Percentiles rank a stretch among this genome's conserved stretches.
Evolutionary conservation across 2,113 vertebrate species (phyloP).

Genomic region (Coptodon rendalli): DNA sequence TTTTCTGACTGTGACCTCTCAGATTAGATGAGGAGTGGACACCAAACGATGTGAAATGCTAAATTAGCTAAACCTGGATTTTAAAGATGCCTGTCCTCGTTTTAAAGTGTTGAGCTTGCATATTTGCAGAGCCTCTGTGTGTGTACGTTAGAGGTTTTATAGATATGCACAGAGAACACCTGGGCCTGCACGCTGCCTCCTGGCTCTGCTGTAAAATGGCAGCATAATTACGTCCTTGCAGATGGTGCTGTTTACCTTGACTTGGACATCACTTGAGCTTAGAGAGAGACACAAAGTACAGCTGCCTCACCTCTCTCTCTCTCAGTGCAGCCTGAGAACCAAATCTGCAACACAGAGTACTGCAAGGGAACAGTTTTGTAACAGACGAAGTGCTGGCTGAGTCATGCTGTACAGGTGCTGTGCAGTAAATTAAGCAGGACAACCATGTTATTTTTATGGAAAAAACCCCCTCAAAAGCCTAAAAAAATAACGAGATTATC

Average conservation of each 20-base stretch:
- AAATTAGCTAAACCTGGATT: not conserved
- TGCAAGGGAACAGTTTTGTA: not conserved
- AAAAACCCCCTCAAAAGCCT: not conserved
- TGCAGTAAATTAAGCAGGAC: not conserved
- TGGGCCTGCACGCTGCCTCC: constrained; percentile 57
- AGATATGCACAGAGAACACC: constrained; percentile 56
- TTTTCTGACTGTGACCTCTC: not conserved
- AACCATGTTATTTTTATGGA: not conserved
- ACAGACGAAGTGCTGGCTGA: not conserved
- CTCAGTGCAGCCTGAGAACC: not conserved
- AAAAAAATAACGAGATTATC: not conserved
- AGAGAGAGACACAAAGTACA: constrained; percentile 29
- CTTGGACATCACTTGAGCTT: constrained; percentile 55
- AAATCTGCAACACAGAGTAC: not conserved
- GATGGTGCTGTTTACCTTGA: constrained; percentile 64
- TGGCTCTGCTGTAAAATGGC: constrained; percentile 51
- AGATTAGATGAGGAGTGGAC: not conserved
- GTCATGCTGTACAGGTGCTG: not conserved
- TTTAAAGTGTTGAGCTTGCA: not conserved
- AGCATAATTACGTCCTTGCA: constrained; percentile 62
- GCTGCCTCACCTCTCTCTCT: not conserved
- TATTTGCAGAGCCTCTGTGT: not conserved
- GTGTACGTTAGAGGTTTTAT: not conserved
- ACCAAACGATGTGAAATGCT: not conserved
- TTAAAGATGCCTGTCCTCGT: not conserved